Evolutionary conservation across 2,888 invertebrate genomes (phyloP), one percentile per base, ranked within the genome.

Genomic region (Hyposoter dolosus): DNA sequence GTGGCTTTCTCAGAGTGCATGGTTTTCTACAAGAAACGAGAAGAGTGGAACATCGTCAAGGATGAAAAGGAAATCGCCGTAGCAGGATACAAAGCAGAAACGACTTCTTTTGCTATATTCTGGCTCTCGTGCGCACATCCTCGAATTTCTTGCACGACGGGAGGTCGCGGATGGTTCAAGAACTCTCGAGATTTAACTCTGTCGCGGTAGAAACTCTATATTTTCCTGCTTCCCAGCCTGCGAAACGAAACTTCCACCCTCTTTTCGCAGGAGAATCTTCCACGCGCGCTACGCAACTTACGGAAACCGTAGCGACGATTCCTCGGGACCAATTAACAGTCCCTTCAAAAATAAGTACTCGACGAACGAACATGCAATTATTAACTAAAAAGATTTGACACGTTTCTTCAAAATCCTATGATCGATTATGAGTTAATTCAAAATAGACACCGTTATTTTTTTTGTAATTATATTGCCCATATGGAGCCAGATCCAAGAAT

Each of bases 91-190:
- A 4, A 35, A 35, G 63, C 7, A n/a, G 72, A 45, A 50, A 50
- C 69, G 56, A 53, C 80, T 82, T 89, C 88, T 88, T 90, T 88
- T 87, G 87, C 88, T 86, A 88, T 87, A 88, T 87, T 87, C 87
- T 85, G 86, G 85, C 84, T 88, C 88, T 90, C 87, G 85, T 76
- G 86, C 84, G 75, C 50, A 23, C 66, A 43, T 63, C 53, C 47
- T 65, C 65, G 63, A 43, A 53, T 85, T 40, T 82, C 82, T 82
- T 82, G 71, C 78, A 68, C 45, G 50, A 63, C 32, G 83, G 75
- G 72, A 81, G 79, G 87, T 82, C 80, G 84, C 76, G 15, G 80
- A 68, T 60, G 79, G 79, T 75, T 88, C 87, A 82, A 76, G 63
- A 83, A 83, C 89, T 83, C 83, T 87, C 86, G 86, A 88, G 88